Conservation (phyloP, 2,113 vertebrate species). For the Cottus gobio region DNA sequence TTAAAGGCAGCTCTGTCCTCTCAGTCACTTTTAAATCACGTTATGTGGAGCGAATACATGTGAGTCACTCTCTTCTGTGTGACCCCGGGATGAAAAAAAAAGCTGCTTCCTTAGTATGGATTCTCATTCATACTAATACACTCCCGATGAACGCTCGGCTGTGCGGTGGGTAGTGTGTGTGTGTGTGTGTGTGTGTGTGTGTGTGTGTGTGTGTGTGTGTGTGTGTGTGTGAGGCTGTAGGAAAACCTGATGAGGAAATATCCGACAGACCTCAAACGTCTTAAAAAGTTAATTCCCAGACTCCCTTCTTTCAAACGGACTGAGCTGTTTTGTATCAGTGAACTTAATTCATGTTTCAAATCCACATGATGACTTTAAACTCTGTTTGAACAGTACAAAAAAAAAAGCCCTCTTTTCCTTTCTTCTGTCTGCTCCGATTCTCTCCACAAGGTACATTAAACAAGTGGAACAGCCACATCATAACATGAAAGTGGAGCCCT, state of each 20-base stretch:
- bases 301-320: slow-evolving; percentile 41
- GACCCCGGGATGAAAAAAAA: slow-evolving; percentile 42
- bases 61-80: slow-evolving; percentile 56
- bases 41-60: slow-evolving; percentile 65
- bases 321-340: slow-evolving; percentile 49
- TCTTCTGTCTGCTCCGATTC: slow-evolving; percentile 57
- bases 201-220: slow-evolving; percentile 13
- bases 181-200: neutral
- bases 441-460: slow-evolving; percentile 41
- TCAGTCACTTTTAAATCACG: slow-evolving; percentile 75
- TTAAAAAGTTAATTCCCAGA: slow-evolving; percentile 62
- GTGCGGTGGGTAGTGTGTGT: slow-evolving; percentile 55
- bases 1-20: slow-evolving; percentile 66
- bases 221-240: slow-evolving; percentile 27
- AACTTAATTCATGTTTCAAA: slow-evolving; percentile 70
- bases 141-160: slow-evolving; percentile 45
- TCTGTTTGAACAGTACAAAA: slow-evolving; percentile 50
- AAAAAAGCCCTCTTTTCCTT: slow-evolving; percentile 24
- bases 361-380: slow-evolving; percentile 73
- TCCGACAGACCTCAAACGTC: slow-evolving; percentile 49
- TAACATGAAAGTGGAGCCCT: slow-evolving; percentile 67
- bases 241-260: slow-evolving; percentile 73
- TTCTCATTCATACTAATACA: slow-evolving; percentile 67
- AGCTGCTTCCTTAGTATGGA: slow-evolving; percentile 46
- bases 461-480: slow-evolving; percentile 71